These are phyloP conservation scores for Steinernema hermaphroditum DNA, from an alignment of 2,888 invertebrate species.

Conservation along the genomic window DNA sequence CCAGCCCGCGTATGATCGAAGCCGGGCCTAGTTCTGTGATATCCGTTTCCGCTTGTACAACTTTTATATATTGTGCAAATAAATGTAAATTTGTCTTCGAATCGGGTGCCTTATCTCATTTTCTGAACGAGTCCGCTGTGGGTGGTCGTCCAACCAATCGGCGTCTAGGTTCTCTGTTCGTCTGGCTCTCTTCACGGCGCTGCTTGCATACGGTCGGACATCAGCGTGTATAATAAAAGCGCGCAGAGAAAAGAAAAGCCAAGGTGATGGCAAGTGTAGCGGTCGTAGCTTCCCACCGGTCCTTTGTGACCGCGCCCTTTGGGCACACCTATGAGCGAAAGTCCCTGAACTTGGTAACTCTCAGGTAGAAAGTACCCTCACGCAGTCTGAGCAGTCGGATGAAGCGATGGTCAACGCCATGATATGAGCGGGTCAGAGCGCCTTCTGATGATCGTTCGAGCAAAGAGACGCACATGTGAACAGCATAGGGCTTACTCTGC, in stretches of 20 bases:
- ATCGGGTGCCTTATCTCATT: too few relatives aligned
- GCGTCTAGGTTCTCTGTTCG: neutral
- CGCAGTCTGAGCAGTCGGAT: neutral
- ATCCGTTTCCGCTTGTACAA: too few relatives aligned
- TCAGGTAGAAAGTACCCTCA: neutral
- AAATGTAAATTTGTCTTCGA: too few relatives aligned
- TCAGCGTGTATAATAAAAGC: neutral
- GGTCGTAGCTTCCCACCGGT: neutral
- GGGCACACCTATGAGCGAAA: neutral
- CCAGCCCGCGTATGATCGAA: neutral
- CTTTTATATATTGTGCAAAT: too few relatives aligned
- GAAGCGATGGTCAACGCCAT: neutral
- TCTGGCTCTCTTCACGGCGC: conserved; percentile 11
- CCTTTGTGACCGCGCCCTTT: neutral
- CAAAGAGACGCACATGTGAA: neutral
- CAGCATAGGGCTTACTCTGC: conserved; percentile 25
- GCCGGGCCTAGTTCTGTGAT: neutral
- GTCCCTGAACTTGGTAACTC: neutral
- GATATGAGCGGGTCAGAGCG: neutral
- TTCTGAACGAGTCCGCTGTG: too few relatives aligned
- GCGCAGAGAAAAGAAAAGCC: too few relatives aligned
- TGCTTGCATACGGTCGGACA: neutral
- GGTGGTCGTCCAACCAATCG: too few relatives aligned
- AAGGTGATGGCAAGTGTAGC: conserved; percentile 1
- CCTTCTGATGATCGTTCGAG: neutral